Conservation (phyloP, 2,797 vertebrate genomes). For the Gymnoscopelus braueri region DNA sequence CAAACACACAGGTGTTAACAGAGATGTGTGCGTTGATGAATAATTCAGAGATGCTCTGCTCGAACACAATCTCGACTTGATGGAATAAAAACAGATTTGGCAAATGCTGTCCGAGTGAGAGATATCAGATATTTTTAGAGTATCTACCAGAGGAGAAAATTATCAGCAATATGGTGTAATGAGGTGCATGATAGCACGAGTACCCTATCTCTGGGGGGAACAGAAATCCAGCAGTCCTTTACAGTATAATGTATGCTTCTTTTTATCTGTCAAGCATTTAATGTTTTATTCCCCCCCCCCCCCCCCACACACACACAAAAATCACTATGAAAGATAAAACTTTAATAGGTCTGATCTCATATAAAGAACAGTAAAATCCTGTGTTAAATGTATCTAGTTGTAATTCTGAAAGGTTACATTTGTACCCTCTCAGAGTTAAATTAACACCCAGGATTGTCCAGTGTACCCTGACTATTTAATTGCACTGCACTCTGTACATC, state of each 20-base stretch:
- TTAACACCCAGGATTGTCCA: too few relatives aligned
- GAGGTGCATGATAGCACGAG: background rate
- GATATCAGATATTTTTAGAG: slow-evolving; percentile 65
- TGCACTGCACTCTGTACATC: background rate
- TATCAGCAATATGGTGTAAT: slow-evolving; percentile 17
- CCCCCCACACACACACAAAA: background rate
- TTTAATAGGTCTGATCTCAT: background rate
- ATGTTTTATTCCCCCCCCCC: too few relatives aligned
- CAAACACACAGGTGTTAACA: slow-evolving; percentile 69
- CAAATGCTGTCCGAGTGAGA: slow-evolving; percentile 58
- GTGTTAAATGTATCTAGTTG: too few relatives aligned
- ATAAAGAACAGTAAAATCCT: too few relatives aligned
- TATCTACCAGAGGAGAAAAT: slow-evolving; percentile 43
- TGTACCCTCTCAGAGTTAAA: too few relatives aligned
- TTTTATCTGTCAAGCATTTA: too few relatives aligned
- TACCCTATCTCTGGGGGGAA: too few relatives aligned
- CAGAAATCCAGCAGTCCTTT: too few relatives aligned
- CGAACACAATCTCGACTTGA: slow-evolving; percentile 74
- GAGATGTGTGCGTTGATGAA: slow-evolving; percentile 74
- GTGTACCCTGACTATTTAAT: background rate
- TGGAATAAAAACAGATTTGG: slow-evolving; percentile 70
- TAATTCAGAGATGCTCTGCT: slow-evolving; percentile 76
- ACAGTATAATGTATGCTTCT: too few relatives aligned
- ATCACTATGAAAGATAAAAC: background rate
- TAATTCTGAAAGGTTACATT: too few relatives aligned